A percentile compares a stretch with the other conserved stretches of the same genome.
These are phyloP conservation scores for Nothura maculosa DNA, from an alignment of 2,797 vertebrate genomes.

Conservation along the genomic window DNA sequence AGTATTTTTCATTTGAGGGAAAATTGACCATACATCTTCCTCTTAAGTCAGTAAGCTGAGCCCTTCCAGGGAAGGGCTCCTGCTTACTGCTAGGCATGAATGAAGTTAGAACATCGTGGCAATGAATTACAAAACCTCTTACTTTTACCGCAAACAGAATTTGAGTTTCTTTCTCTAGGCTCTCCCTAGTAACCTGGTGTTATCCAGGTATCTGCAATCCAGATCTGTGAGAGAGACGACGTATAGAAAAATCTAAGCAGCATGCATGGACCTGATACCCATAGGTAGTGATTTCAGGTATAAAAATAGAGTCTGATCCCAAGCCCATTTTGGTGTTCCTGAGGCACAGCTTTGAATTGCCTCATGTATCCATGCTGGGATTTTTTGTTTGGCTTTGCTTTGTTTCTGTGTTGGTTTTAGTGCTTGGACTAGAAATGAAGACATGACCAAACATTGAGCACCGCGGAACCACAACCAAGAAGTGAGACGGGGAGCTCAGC, in stretches of 20 bases:
- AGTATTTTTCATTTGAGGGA: background rate
- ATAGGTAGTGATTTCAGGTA: background rate
- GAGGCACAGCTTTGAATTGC: background rate
- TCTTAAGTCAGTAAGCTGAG: background rate
- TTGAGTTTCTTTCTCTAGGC: background rate
- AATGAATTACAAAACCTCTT: background rate
- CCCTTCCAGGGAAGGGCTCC: background rate
- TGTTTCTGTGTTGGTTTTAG: background rate
- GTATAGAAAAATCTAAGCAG: background rate
- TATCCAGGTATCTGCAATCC: background rate
- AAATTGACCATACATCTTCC: background rate
- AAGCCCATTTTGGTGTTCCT: background rate
- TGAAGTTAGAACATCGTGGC: background rate
- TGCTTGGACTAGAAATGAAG: constrained; percentile 5
- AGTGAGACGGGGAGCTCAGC: background rate
- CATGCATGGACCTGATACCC: background rate
- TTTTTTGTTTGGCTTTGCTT: too few species aligned
- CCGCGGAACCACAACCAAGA: background rate
- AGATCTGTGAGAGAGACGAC: background rate
- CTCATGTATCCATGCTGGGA: background rate
- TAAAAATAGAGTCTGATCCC: background rate
- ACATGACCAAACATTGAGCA: background rate
- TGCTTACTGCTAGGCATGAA: rapidly evolving
- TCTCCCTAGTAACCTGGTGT: background rate
- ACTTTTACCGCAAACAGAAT: background rate